A percentile compares a stretch with the other conserved stretches of the same genome.
Conservation (phyloP, 35 echinoderm and acorn worm genomes). For the Ophioderma brevispina region DNA sequence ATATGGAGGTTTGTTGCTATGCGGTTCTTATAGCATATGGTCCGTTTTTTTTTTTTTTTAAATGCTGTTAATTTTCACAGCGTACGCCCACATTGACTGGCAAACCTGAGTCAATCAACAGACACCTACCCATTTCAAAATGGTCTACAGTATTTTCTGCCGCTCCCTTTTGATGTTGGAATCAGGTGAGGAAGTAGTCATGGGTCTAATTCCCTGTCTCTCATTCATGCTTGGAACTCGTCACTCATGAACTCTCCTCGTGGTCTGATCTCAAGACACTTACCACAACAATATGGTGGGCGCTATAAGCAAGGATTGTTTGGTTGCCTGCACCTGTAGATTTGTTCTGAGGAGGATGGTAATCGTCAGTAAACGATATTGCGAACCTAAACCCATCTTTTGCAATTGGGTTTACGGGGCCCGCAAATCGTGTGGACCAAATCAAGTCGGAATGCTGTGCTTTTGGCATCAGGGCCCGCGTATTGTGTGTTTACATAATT, state of each 20-base stretch:
- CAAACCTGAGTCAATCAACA: too few species aligned
- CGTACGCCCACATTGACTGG: slow-evolving; percentile 25
- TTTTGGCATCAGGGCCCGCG: slow-evolving; percentile 27
- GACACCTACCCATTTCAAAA: too few species aligned
- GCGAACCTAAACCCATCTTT: slow-evolving; percentile 57
- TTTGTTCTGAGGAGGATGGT: slow-evolving; percentile 40
- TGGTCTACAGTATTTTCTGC: too few species aligned
- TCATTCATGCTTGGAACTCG: too few species aligned
- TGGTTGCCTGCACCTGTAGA: slow-evolving; percentile 39
- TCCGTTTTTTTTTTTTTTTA: too few species aligned
- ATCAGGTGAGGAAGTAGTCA: too few species aligned
- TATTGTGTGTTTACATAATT: slow-evolving; percentile 53
- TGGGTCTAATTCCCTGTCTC: too few species aligned
- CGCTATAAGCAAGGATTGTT: too few species aligned
- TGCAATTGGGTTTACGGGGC: slow-evolving; percentile 16
- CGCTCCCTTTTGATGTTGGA: too few species aligned
- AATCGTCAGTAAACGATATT: slow-evolving; percentile 45
- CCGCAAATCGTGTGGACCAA: slow-evolving; percentile 37
- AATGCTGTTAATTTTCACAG: slow-evolving; percentile 8
- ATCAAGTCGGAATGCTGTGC: neutral
- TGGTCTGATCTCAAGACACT: too few species aligned
- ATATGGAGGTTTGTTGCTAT: slow-evolving; percentile 25
- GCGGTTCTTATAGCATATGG: slow-evolving; percentile 32
- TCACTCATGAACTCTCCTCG: too few species aligned
- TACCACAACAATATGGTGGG: too few species aligned